phyloP scores from a whole-genome alignment of 2,113 vertebrate species.

The Hippocampus abdominalis region DNA sequence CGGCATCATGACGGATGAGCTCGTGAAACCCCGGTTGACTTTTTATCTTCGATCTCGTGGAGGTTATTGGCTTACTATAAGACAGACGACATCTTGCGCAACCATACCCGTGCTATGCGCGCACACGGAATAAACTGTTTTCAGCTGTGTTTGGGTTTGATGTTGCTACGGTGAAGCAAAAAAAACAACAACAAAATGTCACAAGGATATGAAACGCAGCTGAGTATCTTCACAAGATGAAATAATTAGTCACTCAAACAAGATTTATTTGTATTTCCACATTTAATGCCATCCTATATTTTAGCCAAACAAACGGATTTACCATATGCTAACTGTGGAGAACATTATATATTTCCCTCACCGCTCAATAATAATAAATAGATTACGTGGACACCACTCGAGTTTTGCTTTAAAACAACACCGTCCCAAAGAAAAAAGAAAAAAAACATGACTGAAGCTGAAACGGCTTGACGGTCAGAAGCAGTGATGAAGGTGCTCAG shows the following conservation, averaged over 20 bases:
- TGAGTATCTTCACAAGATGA: conserved; percentile 21
- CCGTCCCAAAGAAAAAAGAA: neutral
- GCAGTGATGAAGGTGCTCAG: conserved; percentile 21
- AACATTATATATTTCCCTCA: neutral
- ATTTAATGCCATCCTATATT: neutral
- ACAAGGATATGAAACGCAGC: conserved; percentile 21
- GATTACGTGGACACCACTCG: neutral
- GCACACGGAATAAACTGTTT: conserved; percentile 24
- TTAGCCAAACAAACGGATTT: neutral
- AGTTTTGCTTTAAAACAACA: neutral
- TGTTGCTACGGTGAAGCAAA: conserved; percentile 41
- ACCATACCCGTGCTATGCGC: neutral
- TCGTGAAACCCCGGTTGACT: conserved; percentile 18
- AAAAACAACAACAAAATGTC: conserved; percentile 10
- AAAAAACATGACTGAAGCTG: neutral
- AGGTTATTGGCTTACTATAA: conserved; percentile 27
- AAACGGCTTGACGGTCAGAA: conserved; percentile 14
- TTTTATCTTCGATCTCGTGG: conserved; percentile 10
- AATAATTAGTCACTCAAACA: neutral
- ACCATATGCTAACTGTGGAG: neutral
- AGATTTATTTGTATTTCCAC: too few species aligned
- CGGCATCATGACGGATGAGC: neutral
- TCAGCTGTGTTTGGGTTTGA: conserved; percentile 36
- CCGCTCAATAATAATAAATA: neutral
- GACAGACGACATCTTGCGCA: conserved; percentile 33